phyloP scores from a whole-genome alignment of 2,113 vertebrate genomes.

The Periophthalmodon schlosseri region DNA sequence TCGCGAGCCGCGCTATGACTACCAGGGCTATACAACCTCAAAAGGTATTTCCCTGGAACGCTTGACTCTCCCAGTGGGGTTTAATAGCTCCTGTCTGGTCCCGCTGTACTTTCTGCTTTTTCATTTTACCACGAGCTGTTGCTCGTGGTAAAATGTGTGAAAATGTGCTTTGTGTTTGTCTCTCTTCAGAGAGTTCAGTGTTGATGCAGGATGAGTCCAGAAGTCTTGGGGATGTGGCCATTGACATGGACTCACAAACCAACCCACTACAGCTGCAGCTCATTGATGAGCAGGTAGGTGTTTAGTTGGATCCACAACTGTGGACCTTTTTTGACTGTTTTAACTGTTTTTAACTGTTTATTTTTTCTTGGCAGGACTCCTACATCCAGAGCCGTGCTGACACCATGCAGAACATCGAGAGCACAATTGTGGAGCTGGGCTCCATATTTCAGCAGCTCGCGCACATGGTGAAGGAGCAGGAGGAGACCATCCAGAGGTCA shows the following conservation, averaged over 20 bases:
- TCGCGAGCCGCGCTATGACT: slow-evolving; percentile 71
- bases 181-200: slow-evolving; percentile 78
- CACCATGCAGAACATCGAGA: slow-evolving; percentile 94
- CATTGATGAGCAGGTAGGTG: slow-evolving; percentile 87
- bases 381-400: slow-evolving; percentile 93
- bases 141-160: slow-evolving; percentile 10
- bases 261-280: slow-evolving; percentile 89
- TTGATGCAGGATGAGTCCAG: slow-evolving; percentile 87
- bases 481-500: slow-evolving; percentile 91
- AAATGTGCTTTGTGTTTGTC: slow-evolving; percentile 28
- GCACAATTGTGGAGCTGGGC: slow-evolving; percentile 90
- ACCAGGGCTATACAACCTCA: slow-evolving; percentile 76
- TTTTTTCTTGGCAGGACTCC: slow-evolving; percentile 77
- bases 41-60: slow-evolving; percentile 75
- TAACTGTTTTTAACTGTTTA: not conserved
- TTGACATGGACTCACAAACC: slow-evolving; percentile 85
- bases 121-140: slow-evolving; percentile 24
- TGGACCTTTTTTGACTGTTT: not conserved
- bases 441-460: slow-evolving; percentile 93
- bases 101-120: slow-evolving; percentile 63
- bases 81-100: slow-evolving; percentile 56
- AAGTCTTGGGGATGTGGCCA: slow-evolving; percentile 83
- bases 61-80: slow-evolving; percentile 61
- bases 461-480: slow-evolving; percentile 94
- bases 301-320: not conserved